Base-by-base conservation (phyloP, 2,113 vertebrate species). In the Peucedramus taeniatus region DNA sequence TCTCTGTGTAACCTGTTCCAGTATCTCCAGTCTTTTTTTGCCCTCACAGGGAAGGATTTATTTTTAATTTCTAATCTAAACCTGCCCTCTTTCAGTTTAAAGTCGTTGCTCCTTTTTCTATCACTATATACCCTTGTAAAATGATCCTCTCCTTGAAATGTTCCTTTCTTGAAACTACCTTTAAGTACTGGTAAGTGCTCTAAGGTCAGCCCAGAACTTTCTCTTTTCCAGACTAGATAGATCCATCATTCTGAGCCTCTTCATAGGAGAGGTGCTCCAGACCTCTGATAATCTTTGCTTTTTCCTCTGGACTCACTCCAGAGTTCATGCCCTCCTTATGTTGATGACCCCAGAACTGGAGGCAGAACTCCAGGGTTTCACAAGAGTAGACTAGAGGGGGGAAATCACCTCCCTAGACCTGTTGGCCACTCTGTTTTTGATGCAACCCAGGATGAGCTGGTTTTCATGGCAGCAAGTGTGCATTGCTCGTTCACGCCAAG, bases 311-410 rank as follows among this genome's bases (percentile, higher is more conserved):
- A 35, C 35, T 69, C 40, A 47, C 20, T 68, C 21, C 15, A 33
- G 63, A 17, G 15, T 56, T 63, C 22, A 69, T 23, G 24, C 23
- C 30, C 26, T 68, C 61, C 61, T 69, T 22, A 24, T 12, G 2
- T 1, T 37, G 15, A 15, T 0, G 1, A 35, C 12, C 12, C 6
- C 31, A 69, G 40, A 54, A 47, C 15, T 7, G 10, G 18, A 40
- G 6, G 20, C 24, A 69, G 40, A 69, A 61, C 14, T 63, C 26
- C 63, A 63, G 47, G 14, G 12, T 49, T 53, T 69, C 40, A 70
- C 26, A 56, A 63, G 17, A 64, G 11, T 5, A 4, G 16, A 49
- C 3, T 31, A 42, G 26, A 42, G 35, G 21, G 15, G 28, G 30
- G 27, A 24, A 71, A 49, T 49, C 57, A 35, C 26, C 26, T 49